Conservation (phyloP, 1,140 invertebrate species). For the Drosophila azteca region DNA sequence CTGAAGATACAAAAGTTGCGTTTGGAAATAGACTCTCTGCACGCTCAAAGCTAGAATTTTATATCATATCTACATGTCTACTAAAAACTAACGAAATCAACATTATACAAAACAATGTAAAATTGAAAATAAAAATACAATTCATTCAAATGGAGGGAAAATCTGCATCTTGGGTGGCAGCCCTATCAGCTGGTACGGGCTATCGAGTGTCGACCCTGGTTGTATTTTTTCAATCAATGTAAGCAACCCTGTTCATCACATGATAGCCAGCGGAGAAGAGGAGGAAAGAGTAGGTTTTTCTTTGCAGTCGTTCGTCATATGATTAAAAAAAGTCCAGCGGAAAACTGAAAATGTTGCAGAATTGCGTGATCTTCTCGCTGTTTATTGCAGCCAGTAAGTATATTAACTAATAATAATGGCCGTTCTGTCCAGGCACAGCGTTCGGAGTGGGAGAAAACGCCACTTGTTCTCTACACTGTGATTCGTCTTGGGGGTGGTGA, state of each 20-base stretch:
- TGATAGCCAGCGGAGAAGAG: slow-evolving; percentile 45
- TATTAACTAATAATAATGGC: neutral
- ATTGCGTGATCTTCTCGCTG: slow-evolving; percentile 71
- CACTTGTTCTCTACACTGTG: slow-evolving; percentile 11
- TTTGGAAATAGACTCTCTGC: slow-evolving; percentile 41
- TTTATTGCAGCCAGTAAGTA: slow-evolving; percentile 82
- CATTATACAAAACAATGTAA: neutral
- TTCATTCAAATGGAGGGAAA: neutral
- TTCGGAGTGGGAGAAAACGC: slow-evolving; percentile 8
- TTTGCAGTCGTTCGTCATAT: slow-evolving; percentile 82
- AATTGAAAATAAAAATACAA: neutral
- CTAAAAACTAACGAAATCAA: neutral
- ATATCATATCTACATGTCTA: neutral
- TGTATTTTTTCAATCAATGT: no score
- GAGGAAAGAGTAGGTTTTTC: slow-evolving; percentile 48
- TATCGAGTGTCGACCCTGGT: no score
- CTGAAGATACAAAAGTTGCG: slow-evolving; percentile 37
- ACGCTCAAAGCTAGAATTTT: slow-evolving; percentile 11
- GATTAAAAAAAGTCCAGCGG: slow-evolving; percentile 71
- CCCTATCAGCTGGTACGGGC: no score
- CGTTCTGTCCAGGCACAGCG: neutral
- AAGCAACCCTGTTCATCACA: slow-evolving; percentile 31
- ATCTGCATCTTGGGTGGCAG: neutral
- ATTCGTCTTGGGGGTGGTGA: slow-evolving; percentile 21
- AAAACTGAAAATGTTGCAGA: slow-evolving; percentile 79